phyloP scores from a whole-genome alignment of 2,113 vertebrate species.

The Heterochromis multidens region DNA sequence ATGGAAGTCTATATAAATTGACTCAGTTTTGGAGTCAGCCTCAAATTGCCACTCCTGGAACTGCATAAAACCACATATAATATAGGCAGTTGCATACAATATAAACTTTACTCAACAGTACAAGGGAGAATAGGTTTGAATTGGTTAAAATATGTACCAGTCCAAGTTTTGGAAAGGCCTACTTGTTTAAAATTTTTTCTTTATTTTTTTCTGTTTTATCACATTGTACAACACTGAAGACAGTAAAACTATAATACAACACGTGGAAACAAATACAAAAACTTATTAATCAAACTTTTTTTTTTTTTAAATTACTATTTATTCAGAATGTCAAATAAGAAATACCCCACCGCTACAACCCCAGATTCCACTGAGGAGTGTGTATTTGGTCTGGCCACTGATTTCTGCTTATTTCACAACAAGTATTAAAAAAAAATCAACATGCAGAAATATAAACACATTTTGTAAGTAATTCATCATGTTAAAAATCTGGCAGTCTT shows the following conservation, averaged over 20 bases:
- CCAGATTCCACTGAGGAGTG: background rate
- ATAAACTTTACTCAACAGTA: background rate
- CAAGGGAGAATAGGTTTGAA: background rate
- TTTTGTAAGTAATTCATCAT: constrained; percentile 4
- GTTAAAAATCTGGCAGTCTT: background rate
- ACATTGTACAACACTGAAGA: too few relatives aligned
- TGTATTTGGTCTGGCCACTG: background rate
- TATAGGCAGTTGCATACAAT: background rate
- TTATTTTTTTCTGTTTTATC: too few relatives aligned
- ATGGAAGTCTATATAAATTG: too few relatives aligned
- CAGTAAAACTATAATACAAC: background rate
- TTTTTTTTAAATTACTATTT: background rate
- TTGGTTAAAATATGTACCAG: background rate
- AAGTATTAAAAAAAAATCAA: background rate
- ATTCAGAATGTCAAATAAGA: background rate
- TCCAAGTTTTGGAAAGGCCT: background rate
- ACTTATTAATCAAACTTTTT: background rate
- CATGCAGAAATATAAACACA: background rate
- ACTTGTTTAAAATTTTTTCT: too few relatives aligned
- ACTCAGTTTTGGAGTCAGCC: background rate
- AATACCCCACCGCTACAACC: background rate
- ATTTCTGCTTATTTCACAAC: constrained; percentile 4
- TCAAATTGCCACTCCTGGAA: background rate
- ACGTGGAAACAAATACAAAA: rapidly evolving
- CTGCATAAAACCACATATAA: background rate